Evolutionary conservation across 1,140 invertebrate genomes (phyloP).

Genomic region (Drosophila pectinifera): DNA sequence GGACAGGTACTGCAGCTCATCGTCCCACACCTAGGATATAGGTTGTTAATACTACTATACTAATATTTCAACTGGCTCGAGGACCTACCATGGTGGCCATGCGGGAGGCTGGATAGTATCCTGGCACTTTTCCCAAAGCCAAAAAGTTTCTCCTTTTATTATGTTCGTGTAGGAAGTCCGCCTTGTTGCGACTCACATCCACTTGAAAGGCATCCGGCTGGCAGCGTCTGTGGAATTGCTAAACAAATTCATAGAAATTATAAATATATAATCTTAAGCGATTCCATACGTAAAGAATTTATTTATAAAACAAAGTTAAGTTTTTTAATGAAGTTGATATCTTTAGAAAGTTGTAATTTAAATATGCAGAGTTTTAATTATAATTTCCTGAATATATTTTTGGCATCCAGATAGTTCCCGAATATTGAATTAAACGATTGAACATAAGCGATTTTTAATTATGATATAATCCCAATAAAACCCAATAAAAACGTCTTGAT

Average conservation of each 20-base stretch:
- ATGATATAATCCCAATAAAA: slow-evolving; percentile 12
- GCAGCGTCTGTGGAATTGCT: slow-evolving; percentile 71
- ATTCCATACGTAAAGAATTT: too few relatives aligned
- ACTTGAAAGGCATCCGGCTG: slow-evolving; percentile 73
- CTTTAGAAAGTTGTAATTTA: neutral
- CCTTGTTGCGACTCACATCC: slow-evolving; percentile 65
- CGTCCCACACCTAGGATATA: slow-evolving; percentile 79
- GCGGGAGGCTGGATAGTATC: slow-evolving; percentile 76
- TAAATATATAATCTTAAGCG: too few relatives aligned
- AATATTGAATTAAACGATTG: neutral
- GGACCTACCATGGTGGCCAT: slow-evolving; percentile 81
- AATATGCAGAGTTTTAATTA: neutral
- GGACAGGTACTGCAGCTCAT: slow-evolving; percentile 81
- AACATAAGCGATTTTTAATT: neutral
- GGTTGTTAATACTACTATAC: too few relatives aligned
- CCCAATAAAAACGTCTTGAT: neutral
- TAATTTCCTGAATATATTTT: neutral
- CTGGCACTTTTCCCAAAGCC: slow-evolving; percentile 71
- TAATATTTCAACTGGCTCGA: too few relatives aligned
- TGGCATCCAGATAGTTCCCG: neutral
- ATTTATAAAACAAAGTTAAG: neutral
- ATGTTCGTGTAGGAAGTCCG: slow-evolving; percentile 72
- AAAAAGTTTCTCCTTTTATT: slow-evolving; percentile 78
- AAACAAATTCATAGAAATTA: neutral
- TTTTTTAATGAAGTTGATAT: neutral